Conservation (phyloP, 2,797 vertebrate genomes). For the Pseudochirops cupreus region DNA sequence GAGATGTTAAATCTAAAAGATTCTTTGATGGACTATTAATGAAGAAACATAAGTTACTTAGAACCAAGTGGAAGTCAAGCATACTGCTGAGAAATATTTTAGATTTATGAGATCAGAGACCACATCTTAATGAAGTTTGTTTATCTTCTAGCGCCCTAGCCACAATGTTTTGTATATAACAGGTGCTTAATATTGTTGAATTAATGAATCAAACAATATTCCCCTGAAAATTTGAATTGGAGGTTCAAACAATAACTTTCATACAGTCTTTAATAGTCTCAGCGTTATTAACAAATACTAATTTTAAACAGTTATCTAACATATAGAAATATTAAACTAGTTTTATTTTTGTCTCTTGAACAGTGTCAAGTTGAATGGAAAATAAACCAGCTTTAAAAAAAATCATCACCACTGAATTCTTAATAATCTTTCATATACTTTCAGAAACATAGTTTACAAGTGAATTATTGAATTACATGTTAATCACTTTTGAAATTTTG, state of each 20-base stretch:
- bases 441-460: not conserved
- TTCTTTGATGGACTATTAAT: slow-evolving; percentile 6
- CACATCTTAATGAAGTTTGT: not conserved
- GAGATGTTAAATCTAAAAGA: not conserved
- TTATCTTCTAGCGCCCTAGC: not conserved
- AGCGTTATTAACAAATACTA: not conserved
- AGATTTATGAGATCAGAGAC: not conserved
- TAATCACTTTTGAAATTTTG: no score
- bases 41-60: slow-evolving; percentile 16
- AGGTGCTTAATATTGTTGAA: not conserved
- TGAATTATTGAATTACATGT: no score
- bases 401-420: not conserved
- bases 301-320: slow-evolving; percentile 12
- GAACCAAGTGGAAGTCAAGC: not conserved
- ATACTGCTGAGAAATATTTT: slow-evolving; percentile 4
- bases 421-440: not conserved
- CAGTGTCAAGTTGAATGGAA: slow-evolving; percentile 9
- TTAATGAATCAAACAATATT: not conserved
- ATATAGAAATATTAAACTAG: not conserved
- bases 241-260: not conserved
- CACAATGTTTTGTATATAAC: not conserved
- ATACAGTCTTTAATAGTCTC: not conserved
- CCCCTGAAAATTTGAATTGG: not conserved
- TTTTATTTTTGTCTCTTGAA: not conserved
- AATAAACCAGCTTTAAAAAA: not conserved